Conservation (phyloP, 2,797 vertebrate species). For the Margarornis squamiger region DNA sequence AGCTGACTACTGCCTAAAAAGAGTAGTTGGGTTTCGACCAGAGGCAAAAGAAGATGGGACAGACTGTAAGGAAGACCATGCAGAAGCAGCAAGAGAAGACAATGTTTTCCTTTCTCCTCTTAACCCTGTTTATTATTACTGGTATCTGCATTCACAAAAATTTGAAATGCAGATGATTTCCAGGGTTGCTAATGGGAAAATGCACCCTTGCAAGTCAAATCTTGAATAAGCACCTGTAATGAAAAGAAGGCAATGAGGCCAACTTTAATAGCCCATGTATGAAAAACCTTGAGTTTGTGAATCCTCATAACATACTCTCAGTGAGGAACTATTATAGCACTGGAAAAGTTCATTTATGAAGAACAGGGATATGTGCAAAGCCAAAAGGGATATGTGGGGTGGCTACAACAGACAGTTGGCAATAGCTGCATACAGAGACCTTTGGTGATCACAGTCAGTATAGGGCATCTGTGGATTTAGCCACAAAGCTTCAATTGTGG, state of each 20-base stretch:
- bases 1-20: not conserved
- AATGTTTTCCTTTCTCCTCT: not conserved
- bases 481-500: not conserved
- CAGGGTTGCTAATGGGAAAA: not conserved
- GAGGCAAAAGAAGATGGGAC: not conserved
- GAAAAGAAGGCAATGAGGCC: not conserved
- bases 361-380: not conserved
- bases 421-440: not conserved
- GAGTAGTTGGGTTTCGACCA: not conserved
- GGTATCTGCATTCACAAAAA: not conserved
- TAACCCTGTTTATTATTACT: not conserved
- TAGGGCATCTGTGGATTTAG: not conserved
- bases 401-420: not conserved
- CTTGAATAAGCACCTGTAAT: not conserved
- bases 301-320: not conserved
- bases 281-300: not conserved
- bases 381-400: not conserved
- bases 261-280: not conserved
- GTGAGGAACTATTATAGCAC: not conserved
- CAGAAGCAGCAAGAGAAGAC: not conserved
- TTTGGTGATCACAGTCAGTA: not conserved
- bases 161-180: not conserved
- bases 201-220: not conserved
- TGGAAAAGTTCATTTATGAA: not conserved
- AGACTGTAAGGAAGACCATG: not conserved